Base-by-base conservation (phyloP, 2,888 invertebrate genomes). In the Pimpla rufipes region DNA sequence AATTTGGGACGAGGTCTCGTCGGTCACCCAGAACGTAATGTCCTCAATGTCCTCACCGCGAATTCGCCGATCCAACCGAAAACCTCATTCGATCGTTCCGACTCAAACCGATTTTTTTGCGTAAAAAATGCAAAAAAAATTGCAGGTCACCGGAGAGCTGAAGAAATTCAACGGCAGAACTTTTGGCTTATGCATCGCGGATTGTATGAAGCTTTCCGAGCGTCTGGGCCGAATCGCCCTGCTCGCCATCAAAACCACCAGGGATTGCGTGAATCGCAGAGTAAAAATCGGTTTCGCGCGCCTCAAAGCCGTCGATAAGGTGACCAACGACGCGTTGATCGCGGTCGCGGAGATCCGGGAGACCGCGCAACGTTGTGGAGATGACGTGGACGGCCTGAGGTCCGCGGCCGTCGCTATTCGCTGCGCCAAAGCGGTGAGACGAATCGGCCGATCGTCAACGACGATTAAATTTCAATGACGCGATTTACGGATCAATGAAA, bases 381-480 rank as follows among this genome's bases (percentile, higher is more conserved):
- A 67, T 7, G 64, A 85, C 7, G 66, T 88, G 29, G 52, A 77
- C 2, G 81, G 83, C 59, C 0, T 79, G 0, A 40, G 21, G 8
- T 16, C 66, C 5, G 79, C 84, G 8, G 50, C 62, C 23, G 66
- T 81, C 11, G 87, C 86, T 8, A 23, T 88, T 3, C 35, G 45
- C 0, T 90, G 88, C 66, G 47, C 84, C 50, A 86, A 86, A 64
- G n/a, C 13, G 13, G 90, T 90, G 71, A 87, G 87, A 80, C 45
- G 11, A 45, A 18, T 2, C 4, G 21, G 5, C 57, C 29, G 29
- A 29, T 29, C 2, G 29, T 29, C 5, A n/a, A n/a, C n/a, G n/a
- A n/a, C n/a, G n/a, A n/a, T n/a, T n/a, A n/a, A n/a, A n/a, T n/a
- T n/a, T n/a, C n/a, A n/a, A n/a, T n/a, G n/a, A n/a, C n/a, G n/a